Evolutionary conservation across 2,797 vertebrate genomes (phyloP).

Genomic region (Peromyscus aztecus): DNA sequence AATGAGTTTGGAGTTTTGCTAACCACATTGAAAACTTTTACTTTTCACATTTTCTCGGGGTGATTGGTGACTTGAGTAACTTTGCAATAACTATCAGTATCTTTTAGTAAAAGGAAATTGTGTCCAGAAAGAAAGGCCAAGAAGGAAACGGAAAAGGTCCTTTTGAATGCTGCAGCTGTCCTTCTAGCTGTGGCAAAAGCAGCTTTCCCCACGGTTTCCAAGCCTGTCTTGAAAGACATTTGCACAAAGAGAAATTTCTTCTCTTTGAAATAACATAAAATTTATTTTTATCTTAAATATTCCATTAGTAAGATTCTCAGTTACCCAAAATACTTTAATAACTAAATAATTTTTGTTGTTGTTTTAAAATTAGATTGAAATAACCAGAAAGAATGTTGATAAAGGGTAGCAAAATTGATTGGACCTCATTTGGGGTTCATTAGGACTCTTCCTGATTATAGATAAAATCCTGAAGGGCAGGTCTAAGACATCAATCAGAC

Average conservation of each 20-base stretch:
- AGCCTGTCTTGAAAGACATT: background rate
- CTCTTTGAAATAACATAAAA: background rate
- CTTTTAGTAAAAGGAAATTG: slow-evolving; percentile 11
- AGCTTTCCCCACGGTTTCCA: background rate
- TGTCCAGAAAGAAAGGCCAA: background rate
- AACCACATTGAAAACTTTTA: slow-evolving; percentile 26
- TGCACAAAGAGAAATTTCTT: background rate
- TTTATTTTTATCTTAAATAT: slow-evolving; percentile 33
- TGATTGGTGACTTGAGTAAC: background rate
- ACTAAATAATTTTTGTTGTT: background rate
- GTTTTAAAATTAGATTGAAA: background rate
- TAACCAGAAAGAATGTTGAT: background rate
- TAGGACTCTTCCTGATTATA: background rate
- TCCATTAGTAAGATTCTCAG: background rate
- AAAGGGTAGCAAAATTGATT: background rate
- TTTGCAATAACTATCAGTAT: background rate
- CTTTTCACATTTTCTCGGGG: background rate
- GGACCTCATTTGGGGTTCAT: background rate
- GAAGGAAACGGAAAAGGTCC: background rate
- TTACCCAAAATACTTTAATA: slow-evolving; percentile 24
- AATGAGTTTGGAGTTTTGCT: slow-evolving; percentile 1
- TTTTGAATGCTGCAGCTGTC: slow-evolving; percentile 19
- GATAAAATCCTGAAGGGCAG: background rate
- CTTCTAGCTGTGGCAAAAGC: background rate
- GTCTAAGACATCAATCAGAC: background rate